Percentiles rank a stretch among this genome's conserved stretches.
Evolutionary conservation across 2,797 vertebrate species (phyloP).

Genomic region (Coranthus polyacanthus): DNA sequence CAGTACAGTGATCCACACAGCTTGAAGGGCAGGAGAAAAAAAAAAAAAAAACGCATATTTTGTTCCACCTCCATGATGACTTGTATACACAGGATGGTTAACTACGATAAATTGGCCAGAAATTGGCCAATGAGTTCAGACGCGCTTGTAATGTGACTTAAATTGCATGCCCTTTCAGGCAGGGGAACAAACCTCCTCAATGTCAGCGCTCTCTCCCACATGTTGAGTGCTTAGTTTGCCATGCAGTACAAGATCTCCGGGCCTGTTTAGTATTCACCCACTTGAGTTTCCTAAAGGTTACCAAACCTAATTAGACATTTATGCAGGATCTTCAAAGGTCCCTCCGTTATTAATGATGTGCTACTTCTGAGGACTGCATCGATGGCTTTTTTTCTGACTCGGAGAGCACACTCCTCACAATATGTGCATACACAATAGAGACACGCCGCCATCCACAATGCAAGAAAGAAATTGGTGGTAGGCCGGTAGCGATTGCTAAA

Average conservation of each 20-base stretch:
- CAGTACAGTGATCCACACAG: slow-evolving; percentile 59
- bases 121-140: slow-evolving; percentile 75
- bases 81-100: slow-evolving; percentile 60
- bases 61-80: slow-evolving; percentile 55
- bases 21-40: slow-evolving; percentile 63
- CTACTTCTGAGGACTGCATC: slow-evolving; percentile 82
- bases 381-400: slow-evolving; percentile 78
- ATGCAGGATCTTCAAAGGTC: slow-evolving; percentile 87
- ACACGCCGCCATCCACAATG: slow-evolving; percentile 48
- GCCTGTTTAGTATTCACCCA: slow-evolving; percentile 85
- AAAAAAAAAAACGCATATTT: slow-evolving; percentile 36
- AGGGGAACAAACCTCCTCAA: slow-evolving; percentile 76
- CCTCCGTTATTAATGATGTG: slow-evolving; percentile 87
- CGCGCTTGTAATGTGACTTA: slow-evolving; percentile 74
- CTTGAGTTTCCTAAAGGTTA: slow-evolving; percentile 87
- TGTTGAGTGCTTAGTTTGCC: slow-evolving; percentile 82
- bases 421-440: slow-evolving; percentile 78
- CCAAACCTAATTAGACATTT: slow-evolving; percentile 88
- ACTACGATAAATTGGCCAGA: slow-evolving; percentile 70
- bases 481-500: slow-evolving; percentile 46
- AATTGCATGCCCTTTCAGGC: slow-evolving; percentile 79
- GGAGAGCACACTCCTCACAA: slow-evolving; percentile 73
- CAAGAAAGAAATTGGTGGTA: slow-evolving; percentile 30
- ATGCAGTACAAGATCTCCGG: slow-evolving; percentile 81
- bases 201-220: slow-evolving; percentile 77